These are phyloP conservation scores for Solen grandis DNA, from an alignment of 1,140 invertebrate genomes.

Conservation along the genomic window DNA sequence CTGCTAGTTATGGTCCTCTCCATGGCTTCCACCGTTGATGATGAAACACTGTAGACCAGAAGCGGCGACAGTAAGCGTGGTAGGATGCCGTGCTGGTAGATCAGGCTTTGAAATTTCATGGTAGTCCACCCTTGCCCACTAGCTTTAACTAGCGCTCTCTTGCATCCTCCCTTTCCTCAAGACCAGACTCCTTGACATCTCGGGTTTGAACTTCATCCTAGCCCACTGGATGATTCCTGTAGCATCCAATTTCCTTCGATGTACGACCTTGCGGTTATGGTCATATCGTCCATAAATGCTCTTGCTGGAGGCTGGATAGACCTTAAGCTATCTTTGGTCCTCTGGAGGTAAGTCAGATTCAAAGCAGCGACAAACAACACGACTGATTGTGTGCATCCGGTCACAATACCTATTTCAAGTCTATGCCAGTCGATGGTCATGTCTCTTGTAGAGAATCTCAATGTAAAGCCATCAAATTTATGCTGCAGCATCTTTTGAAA, in stretches of 20 bases:
- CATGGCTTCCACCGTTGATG: slow-evolving; percentile 42
- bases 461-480: slow-evolving; percentile 36
- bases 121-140: slow-evolving; percentile 33
- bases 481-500: slow-evolving; percentile 4
- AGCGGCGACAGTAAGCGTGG: slow-evolving; percentile 29
- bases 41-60: slow-evolving; percentile 34
- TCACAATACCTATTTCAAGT: no score
- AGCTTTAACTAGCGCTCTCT: slow-evolving; percentile 41
- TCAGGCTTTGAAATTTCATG: slow-evolving; percentile 49
- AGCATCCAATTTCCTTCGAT: slow-evolving; percentile 30
- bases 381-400: slow-evolving; percentile 51
- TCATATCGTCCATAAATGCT: slow-evolving; percentile 55
- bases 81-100: no score
- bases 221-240: slow-evolving; percentile 14
- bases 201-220: slow-evolving; percentile 41
- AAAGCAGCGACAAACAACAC: slow-evolving; percentile 33
- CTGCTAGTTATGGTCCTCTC: slow-evolving; percentile 24
- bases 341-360: slow-evolving; percentile 32
- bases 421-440: slow-evolving; percentile 42
- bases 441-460: no score
- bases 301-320: slow-evolving; percentile 29
- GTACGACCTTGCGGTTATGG: slow-evolving; percentile 16
- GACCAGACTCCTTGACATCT: slow-evolving; percentile 20
- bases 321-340: no score
- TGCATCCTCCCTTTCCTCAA: no score